Evolutionary conservation across 2,888 invertebrate species (phyloP).

Genomic region (Lordiphosa fenestrarum): DNA sequence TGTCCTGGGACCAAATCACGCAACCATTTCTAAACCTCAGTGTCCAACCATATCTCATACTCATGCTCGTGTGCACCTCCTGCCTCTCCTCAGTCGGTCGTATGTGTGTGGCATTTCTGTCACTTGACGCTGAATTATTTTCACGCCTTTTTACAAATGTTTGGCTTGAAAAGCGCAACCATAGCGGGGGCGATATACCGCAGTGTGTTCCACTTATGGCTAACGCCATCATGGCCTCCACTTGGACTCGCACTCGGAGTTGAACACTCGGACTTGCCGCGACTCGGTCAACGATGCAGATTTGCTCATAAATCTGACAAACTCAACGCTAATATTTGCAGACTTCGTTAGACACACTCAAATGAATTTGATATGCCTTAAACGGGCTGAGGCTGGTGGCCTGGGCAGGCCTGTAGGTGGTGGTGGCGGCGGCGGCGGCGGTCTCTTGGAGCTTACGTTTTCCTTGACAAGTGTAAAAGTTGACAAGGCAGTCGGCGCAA

Average conservation of each 20-base stretch:
- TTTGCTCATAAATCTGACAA: constrained; percentile 75
- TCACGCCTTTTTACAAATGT: constrained; percentile 75
- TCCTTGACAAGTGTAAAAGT: constrained; percentile 69
- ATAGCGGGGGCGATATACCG: constrained; percentile 61
- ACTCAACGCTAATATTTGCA: constrained; percentile 75
- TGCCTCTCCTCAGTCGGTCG: constrained; percentile 2
- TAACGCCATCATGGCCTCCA: constrained; percentile 55
- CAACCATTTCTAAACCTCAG: constrained; percentile 1
- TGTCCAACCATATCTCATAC: not conserved
- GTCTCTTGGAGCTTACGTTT: constrained; percentile 5
- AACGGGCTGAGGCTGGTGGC: constrained; percentile 46
- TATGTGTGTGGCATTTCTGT: constrained; percentile 71
- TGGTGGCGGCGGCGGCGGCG: not conserved
- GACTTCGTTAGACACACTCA: constrained; percentile 75
- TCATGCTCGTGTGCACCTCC: not conserved
- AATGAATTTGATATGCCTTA: constrained; percentile 75
- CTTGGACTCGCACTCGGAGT: constrained; percentile 30
- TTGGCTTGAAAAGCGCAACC: constrained; percentile 62
- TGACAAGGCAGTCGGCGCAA: constrained; percentile 53
- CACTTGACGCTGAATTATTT: constrained; percentile 75
- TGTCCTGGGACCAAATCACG: not conserved
- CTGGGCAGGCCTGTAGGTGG: not conserved
- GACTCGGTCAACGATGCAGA: constrained; percentile 68
- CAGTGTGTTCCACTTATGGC: constrained; percentile 66
- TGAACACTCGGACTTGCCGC: constrained; percentile 11